A percentile compares a stretch with the other conserved stretches of the same genome.
phyloP scores from a whole-genome alignment of 2,888 invertebrate species.

The Orgyia antiqua region DNA sequence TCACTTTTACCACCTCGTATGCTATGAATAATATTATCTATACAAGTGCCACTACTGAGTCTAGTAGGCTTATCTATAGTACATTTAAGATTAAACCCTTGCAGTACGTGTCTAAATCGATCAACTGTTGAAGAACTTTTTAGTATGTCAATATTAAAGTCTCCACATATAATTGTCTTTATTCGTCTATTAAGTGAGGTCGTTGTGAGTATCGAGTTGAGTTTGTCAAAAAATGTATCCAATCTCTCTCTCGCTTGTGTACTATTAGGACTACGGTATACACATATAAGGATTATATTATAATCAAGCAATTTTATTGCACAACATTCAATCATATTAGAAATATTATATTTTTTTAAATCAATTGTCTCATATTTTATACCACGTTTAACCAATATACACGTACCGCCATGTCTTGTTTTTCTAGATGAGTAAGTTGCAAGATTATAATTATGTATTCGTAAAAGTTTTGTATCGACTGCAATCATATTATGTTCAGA shows the following conservation, averaged over 20 bases:
- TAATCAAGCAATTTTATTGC: slow-evolving; percentile 5
- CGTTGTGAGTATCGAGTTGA: neutral
- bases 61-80: slow-evolving; percentile 1
- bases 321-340: slow-evolving; percentile 6
- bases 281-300: slow-evolving; percentile 3
- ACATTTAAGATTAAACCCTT: neutral
- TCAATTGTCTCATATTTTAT: slow-evolving; percentile 1
- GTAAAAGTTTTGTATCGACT: neutral
- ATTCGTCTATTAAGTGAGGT: neutral
- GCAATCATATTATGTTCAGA: neutral
- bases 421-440: neutral
- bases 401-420: neutral
- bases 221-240: neutral
- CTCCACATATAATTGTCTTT: neutral
- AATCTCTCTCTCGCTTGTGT: neutral
- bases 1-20: neutral
- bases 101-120: neutral
- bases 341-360: slow-evolving; percentile 4
- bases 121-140: no score
- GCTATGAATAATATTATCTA: neutral
- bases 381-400: neutral
- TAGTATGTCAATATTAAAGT: slow-evolving; percentile 1
- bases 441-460: neutral
- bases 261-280: slow-evolving; percentile 6
- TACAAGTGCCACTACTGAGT: slow-evolving; percentile 1